Conservation (phyloP, 1,140 invertebrate species). For the Dreissena rostriformis region DNA sequence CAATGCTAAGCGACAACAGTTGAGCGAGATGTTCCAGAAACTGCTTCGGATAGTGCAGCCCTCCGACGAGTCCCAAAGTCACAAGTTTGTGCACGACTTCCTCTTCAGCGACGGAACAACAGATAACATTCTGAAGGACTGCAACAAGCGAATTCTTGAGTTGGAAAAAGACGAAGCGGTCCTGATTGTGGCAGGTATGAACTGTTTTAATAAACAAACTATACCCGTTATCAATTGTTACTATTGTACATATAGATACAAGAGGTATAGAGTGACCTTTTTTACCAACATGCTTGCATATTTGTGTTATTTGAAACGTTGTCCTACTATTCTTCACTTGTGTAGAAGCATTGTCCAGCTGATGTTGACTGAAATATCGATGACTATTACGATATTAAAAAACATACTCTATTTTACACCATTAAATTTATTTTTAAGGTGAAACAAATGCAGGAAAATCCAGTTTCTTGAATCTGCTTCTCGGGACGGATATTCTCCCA, state of each 20-base stretch:
- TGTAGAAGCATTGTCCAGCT: too few relatives aligned
- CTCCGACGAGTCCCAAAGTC: neutral
- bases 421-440: slow-evolving; percentile 56
- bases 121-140: slow-evolving; percentile 11
- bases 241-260: too few relatives aligned
- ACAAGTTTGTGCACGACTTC: slow-evolving; percentile 20
- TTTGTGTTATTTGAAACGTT: too few relatives aligned
- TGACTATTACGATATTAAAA: too few relatives aligned
- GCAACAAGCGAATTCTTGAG: slow-evolving; percentile 2
- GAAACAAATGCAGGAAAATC: slow-evolving; percentile 72
- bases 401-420: too few relatives aligned
- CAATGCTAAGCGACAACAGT: neutral
- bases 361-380: too few relatives aligned
- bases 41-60: slow-evolving; percentile 7
- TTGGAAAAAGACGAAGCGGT: slow-evolving; percentile 21
- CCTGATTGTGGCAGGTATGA: slow-evolving; percentile 29
- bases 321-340: too few relatives aligned
- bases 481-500: slow-evolving; percentile 66
- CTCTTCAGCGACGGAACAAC: slow-evolving; percentile 30
- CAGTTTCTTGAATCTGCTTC: slow-evolving; percentile 66
- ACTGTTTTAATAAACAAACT: too few relatives aligned
- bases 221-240: too few relatives aligned
- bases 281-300: too few relatives aligned
- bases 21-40: slow-evolving; percentile 33
- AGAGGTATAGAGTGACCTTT: too few relatives aligned